Base-by-base conservation (phyloP, 2,113 vertebrate species). In the Hydrolagus affinis region DNA sequence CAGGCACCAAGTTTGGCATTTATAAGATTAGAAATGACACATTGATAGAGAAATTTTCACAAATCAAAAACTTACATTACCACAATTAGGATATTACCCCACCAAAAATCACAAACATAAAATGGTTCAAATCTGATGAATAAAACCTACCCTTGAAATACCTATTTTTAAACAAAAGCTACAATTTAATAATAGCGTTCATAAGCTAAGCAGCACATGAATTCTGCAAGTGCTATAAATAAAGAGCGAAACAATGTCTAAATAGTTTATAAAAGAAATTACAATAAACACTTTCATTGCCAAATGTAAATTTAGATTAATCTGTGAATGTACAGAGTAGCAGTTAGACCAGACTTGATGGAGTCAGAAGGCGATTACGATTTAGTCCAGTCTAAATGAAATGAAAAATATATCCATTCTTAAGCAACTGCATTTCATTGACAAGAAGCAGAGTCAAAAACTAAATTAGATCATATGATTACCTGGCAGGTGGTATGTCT, bases 181-280 rank as follows among this genome's bases (percentile, higher is more conserved):
- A 19, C 4, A n/a, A 17, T 75, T 32, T 44, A 9, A 3, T 56
- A 56, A 21, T n/a, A 11, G 73, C 4, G 21, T 57, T 44, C 12
- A 56, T 19, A 17, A 56, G 73, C 17, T 57, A 75, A 75, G 21
- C 73, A 75, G 32, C 73, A 75, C 32, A 75, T 75, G 56, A 75
- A 57, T 56, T 56, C 19, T 56, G 19, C 19, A 75, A 8, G 19
- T 19, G 21, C 32, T 56, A 0, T 56, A 74, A 32, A 72, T 72
- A 28, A 72, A 72, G 70, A 72, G 70, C 9, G 17, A 30, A 72
- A 72, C 70, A 74, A 56, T 57, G 32, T 75, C 73, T 56, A 75
- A 75, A 57, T 56, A 32, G 32, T 75, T 75, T 75, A 75, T 75
- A 56, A 75, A 69, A 75, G 17, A 56, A 75, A 75, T 56, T 75